These are phyloP conservation scores for Strigamia crassipes DNA, from an alignment of 2,888 invertebrate genomes.

Conservation along the genomic window DNA sequence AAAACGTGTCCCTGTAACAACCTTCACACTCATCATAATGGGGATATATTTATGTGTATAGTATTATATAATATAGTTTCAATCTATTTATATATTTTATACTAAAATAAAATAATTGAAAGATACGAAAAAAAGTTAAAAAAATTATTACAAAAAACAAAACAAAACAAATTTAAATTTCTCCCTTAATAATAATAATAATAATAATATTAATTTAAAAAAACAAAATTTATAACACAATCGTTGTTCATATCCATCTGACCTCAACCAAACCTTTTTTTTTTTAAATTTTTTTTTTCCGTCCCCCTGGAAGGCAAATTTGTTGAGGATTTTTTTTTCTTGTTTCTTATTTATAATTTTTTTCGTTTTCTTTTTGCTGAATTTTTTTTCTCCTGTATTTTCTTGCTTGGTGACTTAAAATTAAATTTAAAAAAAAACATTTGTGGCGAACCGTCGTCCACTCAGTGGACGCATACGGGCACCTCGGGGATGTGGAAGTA, in stretches of 20 bases:
- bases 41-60: constrained; percentile 42
- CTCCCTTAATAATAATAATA: neutral
- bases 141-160: constrained; percentile 23
- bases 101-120: constrained; percentile 27
- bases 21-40: constrained; percentile 36
- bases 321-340: constrained; percentile 32
- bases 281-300: neutral
- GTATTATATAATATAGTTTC: constrained; percentile 40
- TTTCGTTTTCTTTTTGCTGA: neutral
- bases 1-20: constrained; percentile 40
- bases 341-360: constrained; percentile 6
- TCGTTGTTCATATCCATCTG: constrained; percentile 29
- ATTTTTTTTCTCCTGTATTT: neutral
- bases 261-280: constrained; percentile 24
- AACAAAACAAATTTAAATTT: constrained; percentile 23
- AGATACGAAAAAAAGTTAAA: constrained; percentile 20
- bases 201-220: no score
- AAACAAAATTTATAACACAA: constrained; percentile 5
- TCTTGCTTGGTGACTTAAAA: constrained; percentile 29
- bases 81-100: constrained; percentile 39
- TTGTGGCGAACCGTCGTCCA: constrained; percentile 34
- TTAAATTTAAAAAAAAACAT: constrained; percentile 1
- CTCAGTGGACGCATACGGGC: constrained; percentile 47
- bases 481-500: constrained; percentile 92
- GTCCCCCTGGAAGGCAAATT: constrained; percentile 43